Base-by-base conservation (phyloP, 2,113 vertebrate species). In the Cheilinus undulatus region DNA sequence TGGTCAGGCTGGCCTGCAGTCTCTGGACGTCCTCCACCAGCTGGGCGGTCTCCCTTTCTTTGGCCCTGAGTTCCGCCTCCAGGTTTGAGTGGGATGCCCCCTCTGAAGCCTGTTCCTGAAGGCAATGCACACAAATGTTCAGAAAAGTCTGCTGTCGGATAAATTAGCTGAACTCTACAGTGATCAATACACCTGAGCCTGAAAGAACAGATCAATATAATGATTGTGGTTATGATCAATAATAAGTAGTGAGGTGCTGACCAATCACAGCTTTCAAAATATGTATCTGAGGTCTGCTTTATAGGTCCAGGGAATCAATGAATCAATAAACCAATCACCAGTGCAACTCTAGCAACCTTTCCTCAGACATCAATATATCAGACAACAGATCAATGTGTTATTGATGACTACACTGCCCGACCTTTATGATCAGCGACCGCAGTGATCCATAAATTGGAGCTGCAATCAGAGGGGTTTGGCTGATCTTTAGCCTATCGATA, bases 1-100 rank as follows among this genome's bases (percentile, higher is more conserved):
- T 96, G 90, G 93, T 96, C 90, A 99, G 96, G 95, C 95, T 97
- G 95, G 95, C 95, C 94, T 99, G 97, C 87, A 99, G 96, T 82
- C 97, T 93, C 94, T 98, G 97, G 57, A 99, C 96, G 14, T 99
- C 97, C 73, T 99, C 97, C 14, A 99, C 96, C 45, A 99, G 95
- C 93, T 99, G 97, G 63, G 94, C 94, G 0, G 96, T 97, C 86
- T 99, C 98, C n/a, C 96, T 92, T 84, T 99, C 98, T 90, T 99
- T 99, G 0, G 96, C 95, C 0, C 95, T 95, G 89, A 99, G 93
- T 86, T 99, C 97, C 13, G 94, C 96, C 86, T 99, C 97, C 91
- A 99, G 83, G 88, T 93, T 97, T 80, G 96, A 96, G 67, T 95
- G 94, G 1, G 95, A 95, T 60, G 94, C 89, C 87, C 92, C 94